phyloP scores from a whole-genome alignment of 2,113 vertebrate genomes.

The Axis porcinus region DNA sequence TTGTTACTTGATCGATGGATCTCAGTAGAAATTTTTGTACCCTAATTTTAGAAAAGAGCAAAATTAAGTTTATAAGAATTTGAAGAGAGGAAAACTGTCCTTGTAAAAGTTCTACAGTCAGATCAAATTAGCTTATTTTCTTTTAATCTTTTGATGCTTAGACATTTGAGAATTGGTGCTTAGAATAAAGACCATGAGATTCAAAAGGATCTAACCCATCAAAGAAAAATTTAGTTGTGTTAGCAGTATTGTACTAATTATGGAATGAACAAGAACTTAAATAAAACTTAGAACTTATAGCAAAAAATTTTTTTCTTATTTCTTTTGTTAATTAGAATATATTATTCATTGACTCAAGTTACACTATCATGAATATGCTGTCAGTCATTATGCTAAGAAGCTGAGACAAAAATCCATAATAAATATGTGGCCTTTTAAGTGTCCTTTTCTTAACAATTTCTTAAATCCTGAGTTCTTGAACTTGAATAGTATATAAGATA shows the following conservation, averaged over 20 bases:
- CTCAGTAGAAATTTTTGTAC: neutral
- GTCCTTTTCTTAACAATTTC: neutral
- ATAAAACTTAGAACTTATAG: neutral
- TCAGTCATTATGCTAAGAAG: neutral
- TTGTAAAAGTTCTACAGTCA: neutral
- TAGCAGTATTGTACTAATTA: neutral
- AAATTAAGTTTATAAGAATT: neutral
- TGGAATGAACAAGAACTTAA: neutral
- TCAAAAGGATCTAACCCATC: neutral
- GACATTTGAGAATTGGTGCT: neutral
- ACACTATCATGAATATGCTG: neutral
- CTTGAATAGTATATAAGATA: neutral
- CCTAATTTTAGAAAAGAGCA: neutral
- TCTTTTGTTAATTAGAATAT: neutral
- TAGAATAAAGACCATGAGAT: neutral
- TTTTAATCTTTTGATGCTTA: neutral
- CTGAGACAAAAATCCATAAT: neutral
- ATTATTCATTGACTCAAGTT: neutral
- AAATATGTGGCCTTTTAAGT: neutral
- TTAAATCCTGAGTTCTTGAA: slow-evolving; percentile 5
- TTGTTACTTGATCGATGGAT: neutral
- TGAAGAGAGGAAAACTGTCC: neutral
- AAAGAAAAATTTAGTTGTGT: neutral
- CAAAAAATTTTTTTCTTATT: neutral
- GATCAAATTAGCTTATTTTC: neutral